Evolutionary conservation across 2,888 invertebrate genomes (phyloP), one percentile per base, ranked within the genome.

Genomic region (Drosophila helvetica): DNA sequence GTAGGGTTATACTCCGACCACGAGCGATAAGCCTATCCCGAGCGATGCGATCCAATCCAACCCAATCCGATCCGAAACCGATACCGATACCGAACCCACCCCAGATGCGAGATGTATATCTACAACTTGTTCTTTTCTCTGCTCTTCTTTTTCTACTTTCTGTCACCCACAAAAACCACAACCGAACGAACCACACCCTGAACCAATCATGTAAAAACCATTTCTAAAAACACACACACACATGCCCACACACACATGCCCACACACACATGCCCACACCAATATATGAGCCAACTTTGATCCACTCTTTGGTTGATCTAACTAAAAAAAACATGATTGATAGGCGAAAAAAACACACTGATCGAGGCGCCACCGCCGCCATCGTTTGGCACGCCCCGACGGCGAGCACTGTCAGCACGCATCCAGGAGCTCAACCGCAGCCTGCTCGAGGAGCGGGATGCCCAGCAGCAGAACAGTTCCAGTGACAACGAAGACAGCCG

Each of bases 311-410:
- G 55, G 22, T 25, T 48, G 46, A 82, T 81, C 66, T 57, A 48
- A 52, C 63, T 48, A 63, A 55, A 51, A 65, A 64, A 64, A 22
- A 4, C 0, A 22, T 33, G 57, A 71, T 61, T 74, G 77, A 77
- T 63, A 95, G 96, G 96, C 95, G 96, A 96, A 93, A 96, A 95
- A 94, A 95, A 95, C 93, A 95, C 95, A 93, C 94, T 96, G 93
- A 95, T 95, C 93, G 95, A 95, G 93, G 94, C 95, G 93, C 95
- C 95, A 93, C 91, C 92, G 65, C 86, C 89, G 77, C 91, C 91
- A 69, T 91, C 91, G 5, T 91, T 92, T 70, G 90, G 91, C 70
- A 91, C 92, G 62, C 92, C 92, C 56, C 89, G 92, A 42, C 87
- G 92, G 38, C 90, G 93, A 87, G 92, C 91, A 43, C 81, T 92